These are phyloP conservation scores for Leucophora obtusa DNA, from an alignment of 2,888 invertebrate genomes.

Conservation along the genomic window DNA sequence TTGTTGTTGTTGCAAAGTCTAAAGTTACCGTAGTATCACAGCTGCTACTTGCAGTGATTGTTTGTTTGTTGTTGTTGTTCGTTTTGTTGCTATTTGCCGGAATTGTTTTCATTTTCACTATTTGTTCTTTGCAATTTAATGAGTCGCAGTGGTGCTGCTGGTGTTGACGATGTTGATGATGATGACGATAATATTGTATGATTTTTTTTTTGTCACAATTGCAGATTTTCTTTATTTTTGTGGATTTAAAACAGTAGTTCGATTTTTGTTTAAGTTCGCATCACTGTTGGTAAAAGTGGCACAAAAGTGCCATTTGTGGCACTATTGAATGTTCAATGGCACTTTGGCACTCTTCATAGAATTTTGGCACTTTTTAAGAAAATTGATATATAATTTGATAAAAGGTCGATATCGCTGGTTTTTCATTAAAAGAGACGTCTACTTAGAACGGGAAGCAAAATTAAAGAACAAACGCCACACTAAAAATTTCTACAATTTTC, in stretches of 20 bases:
- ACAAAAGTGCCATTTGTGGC: too few relatives aligned
- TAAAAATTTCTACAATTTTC: too few relatives aligned
- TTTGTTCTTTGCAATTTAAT: slow-evolving; percentile 48
- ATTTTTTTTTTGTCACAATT: slow-evolving; percentile 17
- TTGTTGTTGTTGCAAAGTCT: slow-evolving; percentile 5
- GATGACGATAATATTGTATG: slow-evolving; percentile 15
- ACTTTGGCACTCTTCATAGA: too few relatives aligned
- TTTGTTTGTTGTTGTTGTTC: slow-evolving; percentile 7
- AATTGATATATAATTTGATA: too few relatives aligned
- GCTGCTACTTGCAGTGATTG: slow-evolving; percentile 36
- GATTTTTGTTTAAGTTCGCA: neutral
- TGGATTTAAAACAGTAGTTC: slow-evolving; percentile 6
- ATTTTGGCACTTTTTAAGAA: too few relatives aligned
- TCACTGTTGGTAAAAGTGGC: too few relatives aligned
- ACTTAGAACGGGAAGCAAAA: too few relatives aligned
- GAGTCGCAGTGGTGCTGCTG: slow-evolving; percentile 43
- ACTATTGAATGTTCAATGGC: too few relatives aligned
- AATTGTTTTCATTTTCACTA: slow-evolving; percentile 41
- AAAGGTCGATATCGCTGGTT: too few relatives aligned
- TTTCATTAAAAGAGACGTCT: too few relatives aligned
- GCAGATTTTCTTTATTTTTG: slow-evolving; percentile 24
- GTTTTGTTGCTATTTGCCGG: slow-evolving; percentile 10
- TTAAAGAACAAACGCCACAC: too few relatives aligned
- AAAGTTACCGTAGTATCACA: slow-evolving; percentile 36
- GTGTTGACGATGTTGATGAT: neutral